A percentile compares a stretch with the other conserved stretches of the same genome.
Conservation (phyloP, 2,888 invertebrate genomes). For the Exocentrus adspersus region DNA sequence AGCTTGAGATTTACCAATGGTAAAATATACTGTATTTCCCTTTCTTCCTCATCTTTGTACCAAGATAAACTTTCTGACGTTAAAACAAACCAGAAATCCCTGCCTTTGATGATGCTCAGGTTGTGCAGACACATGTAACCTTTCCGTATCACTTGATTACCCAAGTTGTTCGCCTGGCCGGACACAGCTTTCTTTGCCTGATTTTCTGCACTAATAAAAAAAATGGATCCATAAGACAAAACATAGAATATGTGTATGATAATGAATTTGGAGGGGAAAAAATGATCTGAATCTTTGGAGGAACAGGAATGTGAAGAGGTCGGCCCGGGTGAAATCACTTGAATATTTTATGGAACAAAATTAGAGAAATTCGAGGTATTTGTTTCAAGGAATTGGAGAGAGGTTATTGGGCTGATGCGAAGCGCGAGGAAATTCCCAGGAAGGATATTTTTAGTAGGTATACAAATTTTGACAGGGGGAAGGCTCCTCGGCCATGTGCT, state of each 20-base stretch:
- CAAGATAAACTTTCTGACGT: constrained; percentile 94
- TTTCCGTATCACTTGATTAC: constrained; percentile 98
- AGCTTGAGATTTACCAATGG: constrained; percentile 96
- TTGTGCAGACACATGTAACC: constrained; percentile 99
- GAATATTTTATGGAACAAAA: too few relatives aligned
- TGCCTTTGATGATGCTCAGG: constrained; percentile 96
- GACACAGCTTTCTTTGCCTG: constrained; percentile 89
- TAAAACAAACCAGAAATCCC: constrained; percentile 96
- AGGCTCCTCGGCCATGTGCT: too few relatives aligned
- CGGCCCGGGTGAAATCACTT: too few relatives aligned
- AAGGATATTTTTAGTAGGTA: too few relatives aligned
- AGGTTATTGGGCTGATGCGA: too few relatives aligned
- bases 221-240: neutral
- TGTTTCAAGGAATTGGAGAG: too few relatives aligned
- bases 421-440: too few relatives aligned
- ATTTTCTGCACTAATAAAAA: constrained; percentile 81
- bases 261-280: too few relatives aligned
- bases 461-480: too few relatives aligned
- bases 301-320: neutral
- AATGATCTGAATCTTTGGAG: too few relatives aligned
- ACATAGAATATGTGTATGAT: too few relatives aligned
- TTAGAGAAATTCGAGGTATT: too few relatives aligned
- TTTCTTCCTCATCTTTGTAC: constrained; percentile 96
- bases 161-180: constrained; percentile 85
- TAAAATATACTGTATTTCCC: constrained; percentile 99